A percentile compares a stretch with the other conserved stretches of the same genome.
Conservation (phyloP, 2,797 vertebrate genomes). For the Enteromius argenteus region DNA sequence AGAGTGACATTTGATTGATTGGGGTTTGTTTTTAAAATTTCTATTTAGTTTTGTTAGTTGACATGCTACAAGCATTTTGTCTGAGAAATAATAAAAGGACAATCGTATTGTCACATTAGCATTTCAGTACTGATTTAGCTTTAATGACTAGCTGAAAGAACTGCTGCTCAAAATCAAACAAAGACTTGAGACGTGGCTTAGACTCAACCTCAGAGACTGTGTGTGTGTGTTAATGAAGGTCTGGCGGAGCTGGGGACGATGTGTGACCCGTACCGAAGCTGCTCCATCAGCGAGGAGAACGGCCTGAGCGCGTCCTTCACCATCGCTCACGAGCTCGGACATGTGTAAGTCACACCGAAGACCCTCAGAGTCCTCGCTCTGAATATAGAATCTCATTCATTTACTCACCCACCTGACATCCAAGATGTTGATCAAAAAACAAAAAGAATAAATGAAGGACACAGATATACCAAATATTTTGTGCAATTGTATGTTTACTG, state of each 20-base stretch:
- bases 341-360: slow-evolving; percentile 88
- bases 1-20: not conserved
- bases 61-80: no score
- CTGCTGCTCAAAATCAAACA: no score
- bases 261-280: slow-evolving; percentile 93
- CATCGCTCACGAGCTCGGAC: slow-evolving; percentile 95
- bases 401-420: no score
- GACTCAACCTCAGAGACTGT: not conserved
- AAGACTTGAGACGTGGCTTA: no score
- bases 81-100: no score
- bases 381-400: no score
- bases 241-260: slow-evolving; percentile 96
- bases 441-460: no score
- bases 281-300: slow-evolving; percentile 97
- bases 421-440: no score
- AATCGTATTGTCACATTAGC: not conserved
- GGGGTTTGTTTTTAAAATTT: not conserved
- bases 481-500: no score
- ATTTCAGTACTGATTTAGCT: not conserved
- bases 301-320: slow-evolving; percentile 96
- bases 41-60: not conserved
- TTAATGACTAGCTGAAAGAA: not conserved
- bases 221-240: slow-evolving; percentile 75
- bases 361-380: no score
- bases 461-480: no score